Percentiles rank a stretch among this genome's conserved stretches.
Evolutionary conservation across 2,888 invertebrate genomes (phyloP).

Genomic region (Phengaris alcon): DNA sequence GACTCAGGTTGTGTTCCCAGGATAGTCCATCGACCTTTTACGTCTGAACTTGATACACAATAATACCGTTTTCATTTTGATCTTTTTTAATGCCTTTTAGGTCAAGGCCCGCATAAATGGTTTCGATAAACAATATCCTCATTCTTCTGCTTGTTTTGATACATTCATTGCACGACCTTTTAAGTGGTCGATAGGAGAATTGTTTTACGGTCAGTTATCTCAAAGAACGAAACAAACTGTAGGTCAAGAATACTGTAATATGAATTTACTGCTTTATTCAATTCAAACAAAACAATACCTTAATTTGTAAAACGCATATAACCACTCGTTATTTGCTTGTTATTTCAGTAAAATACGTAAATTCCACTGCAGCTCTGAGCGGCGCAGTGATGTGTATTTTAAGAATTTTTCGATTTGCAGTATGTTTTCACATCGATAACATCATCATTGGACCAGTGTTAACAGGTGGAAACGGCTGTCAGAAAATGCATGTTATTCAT

Average conservation of each 20-base stretch:
- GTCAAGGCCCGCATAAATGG: conserved; percentile 23
- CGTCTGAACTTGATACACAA: conserved; percentile 29
- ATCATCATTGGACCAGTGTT: neutral
- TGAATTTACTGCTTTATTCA: no score
- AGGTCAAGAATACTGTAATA: neutral
- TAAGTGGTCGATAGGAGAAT: neutral
- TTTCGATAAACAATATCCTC: conserved; percentile 11
- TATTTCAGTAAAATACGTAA: neutral
- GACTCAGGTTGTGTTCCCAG: conserved; percentile 56
- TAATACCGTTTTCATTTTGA: conserved; percentile 27
- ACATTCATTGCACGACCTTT: conserved; percentile 6
- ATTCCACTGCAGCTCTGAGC: neutral
- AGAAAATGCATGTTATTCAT: neutral
- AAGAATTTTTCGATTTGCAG: neutral
- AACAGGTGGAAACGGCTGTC: neutral
- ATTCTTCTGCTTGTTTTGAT: conserved; percentile 14
- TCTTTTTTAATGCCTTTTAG: conserved; percentile 27
- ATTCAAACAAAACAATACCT: no score
- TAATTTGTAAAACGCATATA: no score
- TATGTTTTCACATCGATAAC: neutral
- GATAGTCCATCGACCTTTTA: conserved; percentile 30
- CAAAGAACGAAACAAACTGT: neutral
- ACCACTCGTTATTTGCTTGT: no score
- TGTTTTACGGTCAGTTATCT: neutral
- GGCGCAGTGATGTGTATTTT: neutral